These are phyloP conservation scores for Accipiter cooperii DNA, from an alignment of 2,113 vertebrate species.

Conservation along the genomic window DNA sequence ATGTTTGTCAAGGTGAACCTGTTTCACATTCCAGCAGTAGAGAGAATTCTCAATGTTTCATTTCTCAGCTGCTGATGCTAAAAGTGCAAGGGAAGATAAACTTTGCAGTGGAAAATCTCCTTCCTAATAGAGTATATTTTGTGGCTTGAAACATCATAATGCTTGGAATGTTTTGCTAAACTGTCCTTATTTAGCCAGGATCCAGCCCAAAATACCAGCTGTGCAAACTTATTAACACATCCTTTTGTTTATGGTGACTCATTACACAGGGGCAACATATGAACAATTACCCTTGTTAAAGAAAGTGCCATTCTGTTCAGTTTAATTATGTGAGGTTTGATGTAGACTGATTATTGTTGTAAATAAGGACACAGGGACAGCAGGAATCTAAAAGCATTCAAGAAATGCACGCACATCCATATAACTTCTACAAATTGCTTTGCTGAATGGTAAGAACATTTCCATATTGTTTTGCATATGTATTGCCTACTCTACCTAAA, in stretches of 20 bases:
- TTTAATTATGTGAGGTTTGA: conserved; percentile 33
- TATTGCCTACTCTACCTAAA: not conserved
- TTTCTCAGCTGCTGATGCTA: not conserved
- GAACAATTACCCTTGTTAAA: conserved; percentile 23
- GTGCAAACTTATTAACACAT: conserved; percentile 35
- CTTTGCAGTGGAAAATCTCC: not conserved
- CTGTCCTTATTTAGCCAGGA: not conserved
- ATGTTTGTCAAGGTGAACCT: not conserved
- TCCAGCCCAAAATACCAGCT: conserved; percentile 21
- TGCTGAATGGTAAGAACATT: not conserved
- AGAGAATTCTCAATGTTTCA: not conserved
- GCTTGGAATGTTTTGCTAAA: not conserved
- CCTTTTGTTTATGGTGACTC: conserved; percentile 31
- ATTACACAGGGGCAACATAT: not conserved
- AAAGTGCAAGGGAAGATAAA: not conserved
- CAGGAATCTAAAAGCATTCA: not conserved
- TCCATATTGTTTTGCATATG: not conserved
- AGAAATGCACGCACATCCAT: not conserved
- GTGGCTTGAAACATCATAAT: not conserved
- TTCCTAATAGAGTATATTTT: not conserved
- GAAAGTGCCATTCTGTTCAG: not conserved
- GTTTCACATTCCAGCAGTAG: not conserved
- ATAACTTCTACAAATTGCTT: not conserved
- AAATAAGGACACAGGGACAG: not conserved
- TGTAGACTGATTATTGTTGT: not conserved